These are phyloP conservation scores for Prunella himalayana DNA, from an alignment of 2,113 vertebrate genomes.

Conservation along the genomic window DNA sequence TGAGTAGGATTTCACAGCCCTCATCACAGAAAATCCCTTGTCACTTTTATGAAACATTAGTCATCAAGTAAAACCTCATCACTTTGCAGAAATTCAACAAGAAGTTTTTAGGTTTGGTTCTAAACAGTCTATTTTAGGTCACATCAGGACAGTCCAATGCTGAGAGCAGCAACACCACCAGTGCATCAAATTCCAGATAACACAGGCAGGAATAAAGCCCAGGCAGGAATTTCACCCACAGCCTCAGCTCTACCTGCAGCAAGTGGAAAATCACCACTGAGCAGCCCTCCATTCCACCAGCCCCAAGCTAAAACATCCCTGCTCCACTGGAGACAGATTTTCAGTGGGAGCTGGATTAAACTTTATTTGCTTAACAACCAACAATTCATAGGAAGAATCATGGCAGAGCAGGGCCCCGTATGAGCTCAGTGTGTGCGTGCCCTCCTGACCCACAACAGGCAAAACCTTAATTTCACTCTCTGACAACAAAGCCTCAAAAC, in stretches of 20 bases:
- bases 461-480: slow-evolving; percentile 32
- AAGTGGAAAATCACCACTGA: neutral
- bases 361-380: slow-evolving; percentile 9
- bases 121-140: slow-evolving; percentile 39
- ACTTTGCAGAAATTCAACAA: slow-evolving; percentile 30
- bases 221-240: neutral
- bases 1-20: neutral
- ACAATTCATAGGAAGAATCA: neutral
- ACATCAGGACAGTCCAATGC: slow-evolving; percentile 16
- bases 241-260: neutral
- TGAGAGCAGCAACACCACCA: neutral
- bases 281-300: neutral
- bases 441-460: slow-evolving; percentile 15
- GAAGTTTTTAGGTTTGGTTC: neutral
- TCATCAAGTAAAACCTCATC: slow-evolving; percentile 32
- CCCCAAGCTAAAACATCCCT: neutral
- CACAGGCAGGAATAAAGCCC: neutral
- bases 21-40: slow-evolving; percentile 10
- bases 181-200: neutral
- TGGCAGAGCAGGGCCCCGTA: neutral
- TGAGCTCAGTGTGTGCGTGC: neutral
- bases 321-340: neutral
- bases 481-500: slow-evolving; percentile 15
- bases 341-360: neutral
- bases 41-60: slow-evolving; percentile 3